phyloP scores from a whole-genome alignment of 2,113 vertebrate species.

The Leptocoma aspasia region DNA sequence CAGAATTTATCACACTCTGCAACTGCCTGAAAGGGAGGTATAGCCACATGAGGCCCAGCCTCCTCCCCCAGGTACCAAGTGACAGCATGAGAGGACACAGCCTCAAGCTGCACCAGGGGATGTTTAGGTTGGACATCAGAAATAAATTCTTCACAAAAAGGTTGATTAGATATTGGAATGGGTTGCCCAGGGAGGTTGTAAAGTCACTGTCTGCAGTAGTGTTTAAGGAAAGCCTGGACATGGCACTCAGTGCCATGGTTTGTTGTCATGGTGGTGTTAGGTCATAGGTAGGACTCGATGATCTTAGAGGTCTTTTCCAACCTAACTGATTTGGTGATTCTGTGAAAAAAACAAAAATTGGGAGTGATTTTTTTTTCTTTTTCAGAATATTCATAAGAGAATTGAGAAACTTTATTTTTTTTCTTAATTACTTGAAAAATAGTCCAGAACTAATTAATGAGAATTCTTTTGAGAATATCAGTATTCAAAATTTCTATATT shows the following conservation, averaged over 20 bases:
- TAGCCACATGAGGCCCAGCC: not conserved
- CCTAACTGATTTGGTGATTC: not conserved
- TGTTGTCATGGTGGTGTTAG: not conserved
- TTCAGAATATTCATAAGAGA: not conserved
- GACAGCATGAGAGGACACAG: not conserved
- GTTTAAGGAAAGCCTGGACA: not conserved
- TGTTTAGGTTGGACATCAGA: not conserved
- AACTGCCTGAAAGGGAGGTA: not conserved
- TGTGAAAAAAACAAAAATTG: not conserved
- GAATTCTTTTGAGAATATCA: not conserved
- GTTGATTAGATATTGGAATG: not conserved
- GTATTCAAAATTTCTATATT: not conserved
- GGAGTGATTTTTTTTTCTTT: not conserved
- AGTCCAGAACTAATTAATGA: not conserved
- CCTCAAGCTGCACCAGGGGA: not conserved
- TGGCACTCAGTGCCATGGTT: not conserved
- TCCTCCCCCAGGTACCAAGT: not conserved
- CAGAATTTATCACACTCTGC: not conserved
- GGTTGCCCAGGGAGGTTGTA: not conserved
- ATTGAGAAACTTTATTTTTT: not conserved
- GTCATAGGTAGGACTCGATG: accelerated
- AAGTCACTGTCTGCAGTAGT: not conserved
- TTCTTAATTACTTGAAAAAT: not conserved
- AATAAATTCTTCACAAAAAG: not conserved
- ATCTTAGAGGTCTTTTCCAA: not conserved